These are phyloP conservation scores for Rafetus swinhoei DNA, from an alignment of 2,113 vertebrate genomes.

Conservation along the genomic window DNA sequence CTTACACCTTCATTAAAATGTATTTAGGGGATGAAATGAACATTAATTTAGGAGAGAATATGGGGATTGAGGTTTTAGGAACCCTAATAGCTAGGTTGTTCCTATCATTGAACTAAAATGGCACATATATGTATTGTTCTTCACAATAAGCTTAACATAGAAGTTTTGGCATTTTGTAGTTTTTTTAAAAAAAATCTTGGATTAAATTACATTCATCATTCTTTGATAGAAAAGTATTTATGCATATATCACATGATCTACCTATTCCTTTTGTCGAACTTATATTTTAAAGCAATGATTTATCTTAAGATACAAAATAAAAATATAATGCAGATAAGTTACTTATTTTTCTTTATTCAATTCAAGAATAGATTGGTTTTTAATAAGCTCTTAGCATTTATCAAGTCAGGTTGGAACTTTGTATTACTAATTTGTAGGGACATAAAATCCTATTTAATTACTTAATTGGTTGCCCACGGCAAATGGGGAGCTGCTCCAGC, in stretches of 20 bases:
- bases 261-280: slow-evolving; percentile 27
- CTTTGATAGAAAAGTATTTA: background rate
- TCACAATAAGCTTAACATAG: background rate
- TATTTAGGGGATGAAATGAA: background rate
- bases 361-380: background rate
- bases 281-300: slow-evolving; percentile 45
- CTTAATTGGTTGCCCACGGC: too few species aligned
- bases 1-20: background rate
- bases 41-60: slow-evolving; percentile 1
- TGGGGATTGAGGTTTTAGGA: background rate
- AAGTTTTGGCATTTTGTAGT: background rate
- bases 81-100: background rate
- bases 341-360: background rate
- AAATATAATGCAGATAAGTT: slow-evolving; percentile 24
- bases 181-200: background rate
- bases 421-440: slow-evolving; percentile 41
- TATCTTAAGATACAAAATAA: slow-evolving; percentile 33
- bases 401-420: background rate
- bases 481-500: too few species aligned
- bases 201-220: slow-evolving; percentile 16
- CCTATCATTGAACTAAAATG: background rate
- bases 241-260: background rate
- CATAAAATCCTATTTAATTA: too few species aligned
- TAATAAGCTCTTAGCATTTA: background rate
- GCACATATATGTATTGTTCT: background rate